Evolutionary conservation across 2,113 vertebrate species (phyloP), one percentile per base, ranked within the genome.

Genomic region (Cinclus cinclus): DNA sequence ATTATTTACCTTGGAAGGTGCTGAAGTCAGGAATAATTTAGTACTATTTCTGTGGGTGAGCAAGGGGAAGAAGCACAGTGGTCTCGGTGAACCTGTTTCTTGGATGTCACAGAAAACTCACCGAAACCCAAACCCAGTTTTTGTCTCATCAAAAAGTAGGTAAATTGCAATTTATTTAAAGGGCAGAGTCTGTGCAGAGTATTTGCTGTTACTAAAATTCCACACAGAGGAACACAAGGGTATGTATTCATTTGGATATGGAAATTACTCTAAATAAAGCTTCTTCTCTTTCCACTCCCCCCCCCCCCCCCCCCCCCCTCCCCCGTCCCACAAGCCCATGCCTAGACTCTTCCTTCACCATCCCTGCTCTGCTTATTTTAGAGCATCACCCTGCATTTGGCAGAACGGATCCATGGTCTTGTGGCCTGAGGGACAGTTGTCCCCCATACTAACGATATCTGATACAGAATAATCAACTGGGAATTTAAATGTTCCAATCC

Each of bases 321-420:
- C 42, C 42, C 28, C n/a, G 35, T 37, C 23, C 20, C 11, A 23
- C 16, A 62, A 50, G 28, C 17, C 35, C 10, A 5, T 63, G 31
- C 53, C 41, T 49, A 67, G 63, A 12, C 53, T 58, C 3, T 5
- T 68, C 46, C 49, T 35, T 77, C 50, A 5, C 30, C 58, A 14
- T 59, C 35, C 33, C 30, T 35, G 8, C 41, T 89, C 70, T 74
- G 23, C 56, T 77, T 33, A 11, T 41, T 58, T 78, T 30, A 25
- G 52, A 21, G 28, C 60, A 31, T 49, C 74, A 19, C 22, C 70
- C 24, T n/a, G 44, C 4, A 0, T 31, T 55, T 42, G 81, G 42
- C 52, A 78, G 77, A 79, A 28, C 0, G 0, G 15, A 52, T 39
- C 46, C 19, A 33, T 27, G 15, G 39, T 55, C 49, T 30, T 11